Percentiles rank a stretch among this genome's conserved stretches.
Evolutionary conservation across 92 coral and sea anemone genomes (phyloP).

Genomic region (Muricea muricata): DNA sequence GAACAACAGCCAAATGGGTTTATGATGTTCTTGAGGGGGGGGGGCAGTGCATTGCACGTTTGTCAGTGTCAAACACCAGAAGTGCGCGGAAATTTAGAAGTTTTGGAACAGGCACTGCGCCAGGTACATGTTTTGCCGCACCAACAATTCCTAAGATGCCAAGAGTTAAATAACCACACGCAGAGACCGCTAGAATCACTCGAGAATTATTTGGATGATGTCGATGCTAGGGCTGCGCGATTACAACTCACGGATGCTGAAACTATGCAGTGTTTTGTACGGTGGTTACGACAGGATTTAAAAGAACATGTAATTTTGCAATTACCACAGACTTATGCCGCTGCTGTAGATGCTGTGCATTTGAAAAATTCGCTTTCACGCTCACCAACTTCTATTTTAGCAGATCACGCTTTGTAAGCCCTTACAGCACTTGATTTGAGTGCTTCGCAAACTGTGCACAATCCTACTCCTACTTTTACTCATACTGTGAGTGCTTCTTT

Average conservation of each 20-base stretch:
- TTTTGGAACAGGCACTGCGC: not conserved
- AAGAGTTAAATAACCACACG: slow-evolving; percentile 29
- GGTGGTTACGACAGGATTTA: slow-evolving; percentile 33
- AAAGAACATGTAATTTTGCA: slow-evolving; percentile 7
- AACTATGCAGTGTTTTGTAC: slow-evolving; percentile 36
- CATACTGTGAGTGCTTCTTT: not conserved
- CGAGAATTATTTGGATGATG: slow-evolving; percentile 33
- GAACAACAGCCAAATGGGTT: not conserved
- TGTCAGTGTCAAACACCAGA: not conserved
- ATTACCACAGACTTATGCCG: slow-evolving; percentile 22
- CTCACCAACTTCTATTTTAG: not conserved
- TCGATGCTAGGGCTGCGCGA: slow-evolving; percentile 5
- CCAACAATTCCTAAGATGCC: slow-evolving; percentile 29
- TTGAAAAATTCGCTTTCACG: slow-evolving; percentile 9
- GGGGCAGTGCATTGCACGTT: not conserved
- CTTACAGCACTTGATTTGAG: too few species aligned
- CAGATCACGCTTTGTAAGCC: not conserved
- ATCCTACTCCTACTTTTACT: too few species aligned
- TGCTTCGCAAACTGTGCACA: not conserved
- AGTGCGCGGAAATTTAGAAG: not conserved
- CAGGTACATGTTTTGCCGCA: slow-evolving; percentile 3
- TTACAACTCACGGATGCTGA: slow-evolving; percentile 31
- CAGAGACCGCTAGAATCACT: slow-evolving; percentile 35
- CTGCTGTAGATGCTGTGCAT: slow-evolving; percentile 29
- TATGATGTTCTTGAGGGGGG: not conserved